A percentile compares a stretch with the other conserved stretches of the same genome.
These are phyloP conservation scores for Pandion haliaetus DNA, from an alignment of 2,113 vertebrate genomes.

Conservation along the genomic window DNA sequence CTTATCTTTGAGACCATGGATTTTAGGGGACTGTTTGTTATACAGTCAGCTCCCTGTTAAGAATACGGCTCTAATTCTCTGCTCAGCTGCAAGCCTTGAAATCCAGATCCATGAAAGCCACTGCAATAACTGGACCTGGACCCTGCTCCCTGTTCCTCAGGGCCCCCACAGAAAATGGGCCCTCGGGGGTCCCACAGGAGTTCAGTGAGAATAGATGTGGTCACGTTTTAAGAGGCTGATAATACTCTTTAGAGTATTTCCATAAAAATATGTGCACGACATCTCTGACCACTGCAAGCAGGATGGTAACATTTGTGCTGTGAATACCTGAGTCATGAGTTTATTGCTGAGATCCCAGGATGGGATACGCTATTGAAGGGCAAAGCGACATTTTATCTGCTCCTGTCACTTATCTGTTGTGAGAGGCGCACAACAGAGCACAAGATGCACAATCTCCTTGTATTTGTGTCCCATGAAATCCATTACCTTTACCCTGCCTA, in stretches of 20 bases:
- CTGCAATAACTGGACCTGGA: not conserved
- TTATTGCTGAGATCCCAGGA: not conserved
- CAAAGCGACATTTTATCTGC: not conserved
- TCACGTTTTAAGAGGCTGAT: not conserved
- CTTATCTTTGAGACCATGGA: not conserved
- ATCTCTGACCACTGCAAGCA: not conserved
- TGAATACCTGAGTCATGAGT: not conserved
- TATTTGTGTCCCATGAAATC: not conserved
- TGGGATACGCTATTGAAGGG: not conserved
- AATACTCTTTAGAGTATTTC: not conserved
- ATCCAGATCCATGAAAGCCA: not conserved
- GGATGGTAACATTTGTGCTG: rapidly evolving
- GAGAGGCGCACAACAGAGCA: rapidly evolving
- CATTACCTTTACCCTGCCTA: not conserved
- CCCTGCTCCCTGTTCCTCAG: not conserved
- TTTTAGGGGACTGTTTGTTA: not conserved
- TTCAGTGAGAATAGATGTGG: not conserved
- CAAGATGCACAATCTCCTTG: not conserved
- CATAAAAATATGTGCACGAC: not conserved
- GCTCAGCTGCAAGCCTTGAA: not conserved
- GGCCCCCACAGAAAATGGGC: not conserved
- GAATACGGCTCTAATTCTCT: not conserved
- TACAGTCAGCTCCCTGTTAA: not conserved
- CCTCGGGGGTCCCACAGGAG: not conserved
- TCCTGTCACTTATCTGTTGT: not conserved